Conservation (phyloP, 2,797 vertebrate genomes). For the Lutjanus campechanus region DNA sequence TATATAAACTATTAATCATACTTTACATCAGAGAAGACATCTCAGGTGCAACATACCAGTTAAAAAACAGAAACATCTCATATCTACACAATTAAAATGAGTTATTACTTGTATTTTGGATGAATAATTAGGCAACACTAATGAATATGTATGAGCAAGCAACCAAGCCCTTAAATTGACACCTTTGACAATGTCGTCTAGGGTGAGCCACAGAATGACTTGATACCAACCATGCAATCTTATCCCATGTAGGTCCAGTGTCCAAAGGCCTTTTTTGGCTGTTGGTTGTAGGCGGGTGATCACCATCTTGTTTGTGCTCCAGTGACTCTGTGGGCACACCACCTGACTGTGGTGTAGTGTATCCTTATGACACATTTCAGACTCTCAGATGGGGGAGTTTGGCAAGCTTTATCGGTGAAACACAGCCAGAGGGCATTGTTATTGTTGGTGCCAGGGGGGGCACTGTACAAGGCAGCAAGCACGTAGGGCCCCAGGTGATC, state of each 20-base stretch:
- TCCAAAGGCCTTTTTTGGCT: constrained; percentile 72
- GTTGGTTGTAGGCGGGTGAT: constrained; percentile 66
- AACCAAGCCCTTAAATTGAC: constrained; percentile 74
- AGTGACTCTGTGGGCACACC: constrained; percentile 73
- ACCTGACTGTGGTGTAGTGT: constrained; percentile 82
- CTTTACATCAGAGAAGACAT: background rate
- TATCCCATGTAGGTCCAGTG: constrained; percentile 74
- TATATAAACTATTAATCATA: background rate
- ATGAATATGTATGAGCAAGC: constrained; percentile 77
- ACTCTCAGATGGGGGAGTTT: constrained; percentile 43
- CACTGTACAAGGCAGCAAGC: constrained; percentile 15
- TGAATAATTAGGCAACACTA: constrained; percentile 41
- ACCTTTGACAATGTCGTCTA: constrained; percentile 77
- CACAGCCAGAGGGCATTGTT: constrained; percentile 54
- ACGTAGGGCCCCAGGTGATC: constrained; percentile 24
- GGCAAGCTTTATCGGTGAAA: constrained; percentile 55
- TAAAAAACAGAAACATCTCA: background rate
- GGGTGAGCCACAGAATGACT: constrained; percentile 77
- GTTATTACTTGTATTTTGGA: constrained; percentile 16
- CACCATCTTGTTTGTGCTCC: constrained; percentile 79
- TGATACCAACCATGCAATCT: constrained; percentile 83
- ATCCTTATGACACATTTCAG: constrained; percentile 69
- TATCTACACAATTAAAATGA: background rate
- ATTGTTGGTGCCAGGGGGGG: constrained; percentile 16
- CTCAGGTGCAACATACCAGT: background rate